A percentile compares a stretch with the other conserved stretches of the same genome.
Evolutionary conservation across 2,888 invertebrate species (phyloP).

Genomic region (Pseudococcus longispinus): DNA sequence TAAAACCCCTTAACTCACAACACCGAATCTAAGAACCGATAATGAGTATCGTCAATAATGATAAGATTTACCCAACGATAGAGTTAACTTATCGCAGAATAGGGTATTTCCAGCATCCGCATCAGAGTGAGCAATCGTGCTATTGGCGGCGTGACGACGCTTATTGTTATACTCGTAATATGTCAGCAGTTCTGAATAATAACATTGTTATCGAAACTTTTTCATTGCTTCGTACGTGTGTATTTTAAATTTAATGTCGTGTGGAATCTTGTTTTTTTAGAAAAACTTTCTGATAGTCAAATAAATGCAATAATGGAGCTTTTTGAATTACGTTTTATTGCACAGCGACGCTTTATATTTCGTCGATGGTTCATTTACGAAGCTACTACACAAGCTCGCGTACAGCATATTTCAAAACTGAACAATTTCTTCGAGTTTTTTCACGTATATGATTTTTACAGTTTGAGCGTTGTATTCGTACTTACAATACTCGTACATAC

Average conservation of each 20-base stretch:
- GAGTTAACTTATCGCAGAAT: slow-evolving; percentile 24
- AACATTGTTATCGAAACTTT: slow-evolving; percentile 27
- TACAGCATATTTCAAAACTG: neutral
- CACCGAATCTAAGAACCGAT: neutral
- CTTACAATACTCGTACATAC: neutral
- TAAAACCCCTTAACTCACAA: slow-evolving; percentile 16
- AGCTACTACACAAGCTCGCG: neutral
- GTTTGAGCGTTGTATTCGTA: neutral
- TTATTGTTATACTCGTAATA: neutral
- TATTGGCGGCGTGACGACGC: neutral
- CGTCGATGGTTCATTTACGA: slow-evolving; percentile 6
- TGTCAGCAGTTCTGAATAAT: slow-evolving; percentile 14
- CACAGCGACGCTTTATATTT: slow-evolving; percentile 22
- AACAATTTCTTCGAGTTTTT: neutral
- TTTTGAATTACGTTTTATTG: slow-evolving; percentile 5
- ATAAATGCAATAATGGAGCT: slow-evolving; percentile 24
- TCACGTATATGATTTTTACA: neutral
- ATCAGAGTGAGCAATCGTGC: neutral
- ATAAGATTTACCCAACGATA: neutral
- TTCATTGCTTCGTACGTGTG: slow-evolving; percentile 12
- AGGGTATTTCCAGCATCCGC: too few species aligned
- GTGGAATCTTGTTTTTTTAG: neutral
- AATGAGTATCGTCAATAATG: neutral
- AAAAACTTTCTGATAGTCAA: neutral
- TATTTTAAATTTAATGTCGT: slow-evolving; percentile 16